Base-by-base conservation (phyloP, 2,797 vertebrate species). In the Ficedula albicollis region DNA sequence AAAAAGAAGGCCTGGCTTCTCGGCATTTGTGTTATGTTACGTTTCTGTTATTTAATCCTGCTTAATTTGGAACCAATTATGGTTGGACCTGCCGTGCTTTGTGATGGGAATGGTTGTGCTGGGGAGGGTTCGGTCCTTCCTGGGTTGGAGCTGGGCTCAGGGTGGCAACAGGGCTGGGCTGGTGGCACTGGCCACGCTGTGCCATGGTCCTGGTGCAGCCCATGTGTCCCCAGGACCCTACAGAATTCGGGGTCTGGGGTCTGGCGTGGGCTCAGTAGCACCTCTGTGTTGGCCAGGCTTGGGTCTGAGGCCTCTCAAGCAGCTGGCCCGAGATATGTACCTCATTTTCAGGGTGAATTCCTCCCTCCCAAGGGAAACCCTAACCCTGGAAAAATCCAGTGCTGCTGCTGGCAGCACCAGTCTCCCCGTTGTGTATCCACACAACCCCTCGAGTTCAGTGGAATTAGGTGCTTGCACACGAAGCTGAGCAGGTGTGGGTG, bases 1-100 rank as follows among this genome's bases (percentile, higher is more conserved):
- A 92, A 94, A 95, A 93, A 93, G 66, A 83, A 89, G 86, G 86
- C 67, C 81, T 74, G 94, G 83, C 74, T 94, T 43, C 89, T 94
- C 62, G 64, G 89, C 56, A 39, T 88, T 94, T 82, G 56, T 70
- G 78, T 77, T 54, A 32, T 4, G 38, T 58, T 95, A 84, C 9
- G 1, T 82, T 94, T 60, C 70, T 84, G 56, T 90, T 95, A 48
- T 96, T 96, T 96, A 97, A 95, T 97, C 95, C 87, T 13, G 18
- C 60, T 97, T 96, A 94, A 95, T 97, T 97, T 95, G 86, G 93
- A 89, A 88, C 52, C 91, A 88, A 91, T 95, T 96, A 93, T 26
- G 26, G 56, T 26, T 22, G 81, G 94, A 93, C 83, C 94, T 3
- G 25, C 91, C 49, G 36, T 11, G 87, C 75, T 95, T 95, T 91